phyloP scores from a whole-genome alignment of 1,140 invertebrate species.

The Drosophila nebulosa region DNA sequence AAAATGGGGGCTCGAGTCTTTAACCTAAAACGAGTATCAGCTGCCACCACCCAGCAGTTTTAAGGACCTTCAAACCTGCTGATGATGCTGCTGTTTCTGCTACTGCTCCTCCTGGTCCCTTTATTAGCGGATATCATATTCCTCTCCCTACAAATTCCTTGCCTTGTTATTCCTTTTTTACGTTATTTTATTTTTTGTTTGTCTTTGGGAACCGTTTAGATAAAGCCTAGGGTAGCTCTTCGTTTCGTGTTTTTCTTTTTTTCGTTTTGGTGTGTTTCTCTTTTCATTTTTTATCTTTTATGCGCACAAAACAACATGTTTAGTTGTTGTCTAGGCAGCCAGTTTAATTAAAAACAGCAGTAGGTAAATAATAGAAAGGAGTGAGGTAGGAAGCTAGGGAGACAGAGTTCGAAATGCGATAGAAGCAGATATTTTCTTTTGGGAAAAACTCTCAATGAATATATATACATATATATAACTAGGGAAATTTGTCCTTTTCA shows the following conservation, averaged over 20 bases:
- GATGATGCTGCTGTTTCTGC: not conserved
- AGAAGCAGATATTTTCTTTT: constrained; percentile 16
- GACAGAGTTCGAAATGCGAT: constrained; percentile 20
- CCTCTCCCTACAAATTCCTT: constrained; percentile 13
- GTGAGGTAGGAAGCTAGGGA: not conserved
- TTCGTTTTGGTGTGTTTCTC: constrained; percentile 10
- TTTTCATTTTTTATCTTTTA: constrained; percentile 43
- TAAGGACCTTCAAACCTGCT: not conserved
- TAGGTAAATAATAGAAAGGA: not conserved
- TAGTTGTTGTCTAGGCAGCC: constrained; percentile 53
- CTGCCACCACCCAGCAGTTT: not conserved
- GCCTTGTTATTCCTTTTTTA: constrained; percentile 1
- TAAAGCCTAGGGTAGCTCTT: constrained; percentile 22
- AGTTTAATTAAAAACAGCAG: constrained; percentile 52
- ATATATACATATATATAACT: too few relatives aligned
- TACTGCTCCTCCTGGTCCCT: constrained; percentile 23
- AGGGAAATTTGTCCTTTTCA: not conserved
- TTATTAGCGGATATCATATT: constrained; percentile 54
- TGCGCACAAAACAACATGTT: constrained; percentile 51
- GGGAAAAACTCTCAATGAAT: constrained; percentile 20
- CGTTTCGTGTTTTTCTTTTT: not conserved
- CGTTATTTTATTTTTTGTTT: constrained; percentile 29
- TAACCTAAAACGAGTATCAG: constrained; percentile 5
- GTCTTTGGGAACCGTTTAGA: constrained; percentile 51
- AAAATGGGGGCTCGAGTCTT: constrained; percentile 21